These are phyloP conservation scores for Phthorimaea operculella DNA, from an alignment of 1,140 invertebrate species.

Conservation along the genomic window DNA sequence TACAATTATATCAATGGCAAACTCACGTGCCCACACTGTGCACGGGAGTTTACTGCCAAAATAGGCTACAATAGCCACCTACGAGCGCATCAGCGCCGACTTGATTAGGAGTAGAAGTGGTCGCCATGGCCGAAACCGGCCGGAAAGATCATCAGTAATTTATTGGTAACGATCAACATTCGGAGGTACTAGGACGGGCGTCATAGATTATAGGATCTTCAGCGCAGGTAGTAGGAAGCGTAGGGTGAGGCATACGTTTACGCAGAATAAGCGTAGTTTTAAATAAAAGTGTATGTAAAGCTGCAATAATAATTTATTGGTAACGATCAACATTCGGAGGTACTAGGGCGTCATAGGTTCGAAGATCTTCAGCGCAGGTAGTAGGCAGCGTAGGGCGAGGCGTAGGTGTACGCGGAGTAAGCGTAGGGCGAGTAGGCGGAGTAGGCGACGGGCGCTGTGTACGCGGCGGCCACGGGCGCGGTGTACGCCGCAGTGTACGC, in stretches of 20 bases:
- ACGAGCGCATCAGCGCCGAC: no score
- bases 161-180: neutral
- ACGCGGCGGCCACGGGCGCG: slow-evolving; percentile 30
- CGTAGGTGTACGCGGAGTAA: slow-evolving; percentile 42
- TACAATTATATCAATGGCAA: no score
- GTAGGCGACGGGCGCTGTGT: slow-evolving; percentile 33
- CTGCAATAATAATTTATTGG: no score
- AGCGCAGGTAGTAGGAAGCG: slow-evolving; percentile 36
- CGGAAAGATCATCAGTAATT: no score
- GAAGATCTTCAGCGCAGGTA: slow-evolving; percentile 21
- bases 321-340: neutral
- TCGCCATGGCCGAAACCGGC: no score
- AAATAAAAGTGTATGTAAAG: no score
- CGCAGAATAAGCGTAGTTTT: slow-evolving; percentile 34
- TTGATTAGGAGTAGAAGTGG: no score
- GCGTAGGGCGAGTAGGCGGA: slow-evolving; percentile 50
- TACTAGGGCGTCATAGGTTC: neutral
- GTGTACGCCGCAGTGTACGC: slow-evolving; percentile 43
- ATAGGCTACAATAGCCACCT: no score
- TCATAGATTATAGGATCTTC: neutral
- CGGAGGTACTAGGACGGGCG: no score
- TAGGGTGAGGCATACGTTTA: slow-evolving; percentile 44
- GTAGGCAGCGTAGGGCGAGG: slow-evolving; percentile 42
- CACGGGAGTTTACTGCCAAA: no score
- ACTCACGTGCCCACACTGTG: no score